These are phyloP conservation scores for Sebastes iracundus DNA, from an alignment of 2,797 vertebrate species.

Conservation along the genomic window DNA sequence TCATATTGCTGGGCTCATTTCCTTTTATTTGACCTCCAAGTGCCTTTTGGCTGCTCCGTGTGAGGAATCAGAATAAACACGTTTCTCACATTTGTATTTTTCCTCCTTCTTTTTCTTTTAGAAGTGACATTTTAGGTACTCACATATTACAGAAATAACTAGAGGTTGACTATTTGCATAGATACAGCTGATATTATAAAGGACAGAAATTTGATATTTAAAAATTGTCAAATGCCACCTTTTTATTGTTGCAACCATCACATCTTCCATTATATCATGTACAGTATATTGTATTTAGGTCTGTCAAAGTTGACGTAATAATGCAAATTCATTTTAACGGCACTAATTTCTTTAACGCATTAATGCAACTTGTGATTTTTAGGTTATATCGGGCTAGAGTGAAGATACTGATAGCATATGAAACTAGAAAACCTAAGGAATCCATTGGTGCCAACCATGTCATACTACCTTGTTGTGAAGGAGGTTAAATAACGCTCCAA, in stretches of 20 bases:
- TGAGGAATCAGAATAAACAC: conserved; percentile 11
- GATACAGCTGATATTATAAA: neutral
- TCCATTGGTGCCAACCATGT: too few relatives aligned
- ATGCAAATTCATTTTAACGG: too few relatives aligned
- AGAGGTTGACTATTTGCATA: neutral
- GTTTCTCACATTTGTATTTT: neutral
- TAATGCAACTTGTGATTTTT: too few relatives aligned
- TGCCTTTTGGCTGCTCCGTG: conserved; percentile 23
- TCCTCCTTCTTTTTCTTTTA: neutral
- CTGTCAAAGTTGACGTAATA: too few relatives aligned
- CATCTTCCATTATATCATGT: neutral
- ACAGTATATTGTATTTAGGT: neutral
- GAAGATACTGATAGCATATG: too few relatives aligned
- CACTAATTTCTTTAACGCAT: too few relatives aligned
- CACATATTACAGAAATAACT: neutral
- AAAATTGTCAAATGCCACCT: neutral
- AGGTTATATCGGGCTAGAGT: too few relatives aligned
- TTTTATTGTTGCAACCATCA: neutral
- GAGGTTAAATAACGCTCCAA: too few relatives aligned
- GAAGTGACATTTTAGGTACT: neutral
- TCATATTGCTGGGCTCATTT: conserved; percentile 49
- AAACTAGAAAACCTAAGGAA: too few relatives aligned
- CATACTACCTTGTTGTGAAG: too few relatives aligned
- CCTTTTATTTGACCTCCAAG: conserved; percentile 58
- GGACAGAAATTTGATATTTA: neutral